Base-by-base conservation (phyloP, 2,113 vertebrate genomes). In the Myrmecophaga tridactyla region DNA sequence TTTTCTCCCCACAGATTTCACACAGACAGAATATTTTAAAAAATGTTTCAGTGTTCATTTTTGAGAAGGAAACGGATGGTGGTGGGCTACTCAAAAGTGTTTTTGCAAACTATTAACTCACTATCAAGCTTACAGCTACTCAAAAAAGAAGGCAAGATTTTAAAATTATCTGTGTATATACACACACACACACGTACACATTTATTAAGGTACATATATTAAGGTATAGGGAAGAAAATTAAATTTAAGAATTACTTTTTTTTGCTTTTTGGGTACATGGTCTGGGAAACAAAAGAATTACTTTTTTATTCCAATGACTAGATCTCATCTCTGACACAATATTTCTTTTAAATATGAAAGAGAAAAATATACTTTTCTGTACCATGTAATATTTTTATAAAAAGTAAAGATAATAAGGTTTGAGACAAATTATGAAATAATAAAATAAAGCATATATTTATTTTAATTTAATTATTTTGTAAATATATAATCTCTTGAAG, bases 61-160 rank as follows among this genome's bases (percentile, higher is more conserved):
- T 39, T 94, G 75, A 92, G 51, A 65, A 95, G 41, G 60, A 65
- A 97, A 93, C 77, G 83, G 69, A 53, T 93, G 76, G 67, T 84
- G 85, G 41, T 67, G 14, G 72, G 63, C 60, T 86, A 14, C 36
- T 92, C 70, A 86, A 93, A 90, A 91, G 65, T 89, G 67, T 78
- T 95, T 94, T 88, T 90, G 76, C 48, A 96, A 84, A 83, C 86
- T 77, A 67, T 94, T 87, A 84, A 31, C 69, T 86, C 76, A 94
- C 14, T 95, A 91, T 83, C 69, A 77, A 86, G 92, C 29, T 89
- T 73, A 67, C 1, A 88, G 56, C 25, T 93, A 39, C 36, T 93
- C 18, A 93, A 69, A 94, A 93, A 92, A 80, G 48, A 92, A 89
- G 51, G n/a, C 96, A 63, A 69, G 27, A 65, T 91, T 93, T 93